Conservation (phyloP, 2,888 invertebrate species). For the Chymomyza procnemis region DNA sequence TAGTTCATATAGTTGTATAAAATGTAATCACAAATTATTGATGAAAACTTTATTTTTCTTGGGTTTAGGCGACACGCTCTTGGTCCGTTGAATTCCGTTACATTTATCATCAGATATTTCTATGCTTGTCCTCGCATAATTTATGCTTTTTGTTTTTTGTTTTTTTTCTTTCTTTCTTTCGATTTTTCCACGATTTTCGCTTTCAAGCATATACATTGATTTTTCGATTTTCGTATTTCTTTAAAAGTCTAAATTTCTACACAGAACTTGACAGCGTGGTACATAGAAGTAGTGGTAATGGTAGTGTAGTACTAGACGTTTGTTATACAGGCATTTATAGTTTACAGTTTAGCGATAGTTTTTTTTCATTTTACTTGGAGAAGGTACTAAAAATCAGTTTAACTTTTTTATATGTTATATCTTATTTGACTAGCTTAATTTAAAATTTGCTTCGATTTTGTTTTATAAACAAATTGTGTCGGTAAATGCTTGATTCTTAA, state of each 20-base stretch:
- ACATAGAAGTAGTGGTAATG: constrained; percentile 19
- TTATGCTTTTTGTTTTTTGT: neutral
- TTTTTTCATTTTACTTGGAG: constrained; percentile 39
- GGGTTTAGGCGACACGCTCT: constrained; percentile 75
- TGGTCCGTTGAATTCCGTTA: constrained; percentile 75
- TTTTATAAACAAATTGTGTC: constrained; percentile 69
- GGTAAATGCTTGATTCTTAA: constrained; percentile 71
- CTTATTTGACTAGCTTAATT: constrained; percentile 32
- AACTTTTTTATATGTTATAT: constrained; percentile 46
- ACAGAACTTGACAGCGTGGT: constrained; percentile 72
- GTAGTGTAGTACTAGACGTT: constrained; percentile 30
- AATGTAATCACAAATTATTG: constrained; percentile 77
- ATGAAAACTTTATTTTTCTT: constrained; percentile 72
- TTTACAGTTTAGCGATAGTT: constrained; percentile 36
- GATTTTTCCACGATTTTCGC: constrained; percentile 45
- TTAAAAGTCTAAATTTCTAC: constrained; percentile 61
- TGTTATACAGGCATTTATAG: constrained; percentile 64
- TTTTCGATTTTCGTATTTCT: constrained; percentile 41
- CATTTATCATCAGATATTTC: constrained; percentile 49
- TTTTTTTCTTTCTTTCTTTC: too few relatives aligned
- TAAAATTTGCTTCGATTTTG: constrained; percentile 31
- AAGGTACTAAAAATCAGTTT: constrained; percentile 73
- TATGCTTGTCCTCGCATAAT: constrained; percentile 24
- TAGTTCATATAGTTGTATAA: constrained; percentile 59
- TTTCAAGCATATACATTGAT: constrained; percentile 28